A percentile compares a stretch with the other conserved stretches of the same genome.
phyloP scores from a whole-genome alignment of 2,113 vertebrate genomes.

The Caranx ignobilis region DNA sequence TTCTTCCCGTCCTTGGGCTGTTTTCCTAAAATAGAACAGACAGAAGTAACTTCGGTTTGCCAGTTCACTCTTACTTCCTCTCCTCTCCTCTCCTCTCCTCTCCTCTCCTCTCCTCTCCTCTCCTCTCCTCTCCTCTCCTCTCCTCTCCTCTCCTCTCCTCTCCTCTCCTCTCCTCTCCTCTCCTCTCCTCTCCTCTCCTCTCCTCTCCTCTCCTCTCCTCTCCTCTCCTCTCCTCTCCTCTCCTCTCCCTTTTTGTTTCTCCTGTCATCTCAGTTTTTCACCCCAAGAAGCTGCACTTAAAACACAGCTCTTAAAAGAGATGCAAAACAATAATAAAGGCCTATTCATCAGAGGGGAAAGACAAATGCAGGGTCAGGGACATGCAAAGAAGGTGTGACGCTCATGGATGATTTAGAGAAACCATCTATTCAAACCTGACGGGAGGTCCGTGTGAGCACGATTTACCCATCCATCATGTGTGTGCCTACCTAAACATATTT shows the following conservation, averaged over 20 bases:
- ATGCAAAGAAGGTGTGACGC: slow-evolving; percentile 40
- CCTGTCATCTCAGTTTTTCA: slow-evolving; percentile 16
- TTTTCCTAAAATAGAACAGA: slow-evolving; percentile 91
- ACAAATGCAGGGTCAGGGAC: slow-evolving; percentile 38
- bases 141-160: slow-evolving; percentile 5
- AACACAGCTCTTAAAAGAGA: slow-evolving; percentile 45
- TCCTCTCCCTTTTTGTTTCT: slow-evolving; percentile 23
- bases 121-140: slow-evolving; percentile 16
- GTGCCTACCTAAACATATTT: background rate
- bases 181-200: slow-evolving; percentile 9
- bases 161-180: slow-evolving; percentile 9
- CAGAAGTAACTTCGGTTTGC: slow-evolving; percentile 65
- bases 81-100: slow-evolving; percentile 8
- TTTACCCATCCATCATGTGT: slow-evolving; percentile 20
- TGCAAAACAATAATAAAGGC: slow-evolving; percentile 38
- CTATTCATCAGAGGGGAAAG: slow-evolving; percentile 50
- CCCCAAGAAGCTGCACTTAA: slow-evolving; percentile 57
- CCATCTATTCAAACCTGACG: slow-evolving; percentile 19
- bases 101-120: slow-evolving; percentile 16
- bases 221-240: slow-evolving; percentile 8
- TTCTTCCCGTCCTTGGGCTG: slow-evolving; percentile 99
- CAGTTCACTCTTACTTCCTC: slow-evolving; percentile 41
- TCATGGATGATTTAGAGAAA: slow-evolving; percentile 36
- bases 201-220: slow-evolving; percentile 9
- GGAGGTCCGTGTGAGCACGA: slow-evolving; percentile 3